These are phyloP conservation scores for Hydrotaea diabolus DNA, from an alignment of 2,888 invertebrate species.

Conservation along the genomic window DNA sequence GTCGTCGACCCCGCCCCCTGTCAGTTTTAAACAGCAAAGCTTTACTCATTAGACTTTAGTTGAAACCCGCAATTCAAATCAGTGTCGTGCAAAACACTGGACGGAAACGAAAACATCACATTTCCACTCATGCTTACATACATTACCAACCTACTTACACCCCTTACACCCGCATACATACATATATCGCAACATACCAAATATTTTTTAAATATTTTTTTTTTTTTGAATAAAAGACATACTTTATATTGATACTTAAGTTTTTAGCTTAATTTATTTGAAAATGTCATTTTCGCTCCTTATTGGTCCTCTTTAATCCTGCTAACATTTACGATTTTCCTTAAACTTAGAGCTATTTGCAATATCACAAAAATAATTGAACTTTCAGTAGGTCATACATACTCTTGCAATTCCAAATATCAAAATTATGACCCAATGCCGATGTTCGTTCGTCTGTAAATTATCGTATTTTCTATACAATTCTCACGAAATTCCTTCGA, in stretches of 20 bases:
- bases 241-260: slow-evolving; percentile 6
- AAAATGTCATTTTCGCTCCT: not conserved
- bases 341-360: not conserved
- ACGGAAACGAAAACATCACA: slow-evolving; percentile 17
- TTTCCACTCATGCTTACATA: not conserved
- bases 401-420: not conserved
- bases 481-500: not conserved
- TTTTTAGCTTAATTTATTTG: not conserved
- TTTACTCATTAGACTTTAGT: slow-evolving; percentile 56
- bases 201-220: slow-evolving; percentile 21
- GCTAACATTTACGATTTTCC: not conserved
- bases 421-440: slow-evolving; percentile 1
- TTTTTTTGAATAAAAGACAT: slow-evolving; percentile 53
- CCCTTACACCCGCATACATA: too few relatives aligned
- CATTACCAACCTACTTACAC: too few relatives aligned
- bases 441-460: slow-evolving; percentile 23
- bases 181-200: slow-evolving; percentile 64
- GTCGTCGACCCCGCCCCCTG: not conserved
- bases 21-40: slow-evolving; percentile 35
- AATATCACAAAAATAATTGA: not conserved
- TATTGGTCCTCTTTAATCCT: not conserved
- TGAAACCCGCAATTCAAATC: not conserved
- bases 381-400: not conserved
- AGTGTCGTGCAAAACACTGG: not conserved
- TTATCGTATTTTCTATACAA: slow-evolving; percentile 33